Evolutionary conservation across 2,113 vertebrate species (phyloP), one percentile per base, ranked within the genome.

Genomic region (Collichthys lucidus): DNA sequence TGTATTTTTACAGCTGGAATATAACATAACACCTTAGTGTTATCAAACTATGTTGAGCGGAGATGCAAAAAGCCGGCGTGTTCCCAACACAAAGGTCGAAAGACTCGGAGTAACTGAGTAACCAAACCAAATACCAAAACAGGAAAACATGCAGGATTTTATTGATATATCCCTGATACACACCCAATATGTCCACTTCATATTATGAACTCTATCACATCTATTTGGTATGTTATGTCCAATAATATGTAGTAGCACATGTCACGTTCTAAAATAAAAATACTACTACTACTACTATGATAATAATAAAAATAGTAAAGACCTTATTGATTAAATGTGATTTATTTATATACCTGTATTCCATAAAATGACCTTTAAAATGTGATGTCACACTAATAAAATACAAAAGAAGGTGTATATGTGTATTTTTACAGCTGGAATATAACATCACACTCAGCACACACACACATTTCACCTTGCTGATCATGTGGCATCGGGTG

Each of bases 401-500:
- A 62, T 49, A 47, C 4, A 53, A 26, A 31, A 29, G 7, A 62
- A 46, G 11, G 20, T 7, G 16, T 11, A 24, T 5, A 16, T 4
- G 2, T 40, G 35, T 40, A 40, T 40, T 9, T 40, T 40, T 56
- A 46, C 44, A 46, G 44, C 7, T 29, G 55, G 7, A 46, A 29
- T 19, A 7, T 44, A 20, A 24, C 2, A 50, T 59, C 15, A 11
- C 26, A 9, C 52, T 17, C 50, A 56, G 29, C 56, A 22, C 44
- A 42, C 26, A 31, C 49, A 19, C 24, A 53, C 47, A 53, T 53
- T 8, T 79, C 89, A 87, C 80, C 72, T 80, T 53, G 46, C 57
- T 82, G 88, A 86, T 93, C 78, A 93, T 85, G 80, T 87, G 88
- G 77, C 89, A 86, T 63, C 78, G 82, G 82, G 85, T 93, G 92